Evolutionary conservation across 2,797 vertebrate species (phyloP).

Genomic region (Characodon lateralis): DNA sequence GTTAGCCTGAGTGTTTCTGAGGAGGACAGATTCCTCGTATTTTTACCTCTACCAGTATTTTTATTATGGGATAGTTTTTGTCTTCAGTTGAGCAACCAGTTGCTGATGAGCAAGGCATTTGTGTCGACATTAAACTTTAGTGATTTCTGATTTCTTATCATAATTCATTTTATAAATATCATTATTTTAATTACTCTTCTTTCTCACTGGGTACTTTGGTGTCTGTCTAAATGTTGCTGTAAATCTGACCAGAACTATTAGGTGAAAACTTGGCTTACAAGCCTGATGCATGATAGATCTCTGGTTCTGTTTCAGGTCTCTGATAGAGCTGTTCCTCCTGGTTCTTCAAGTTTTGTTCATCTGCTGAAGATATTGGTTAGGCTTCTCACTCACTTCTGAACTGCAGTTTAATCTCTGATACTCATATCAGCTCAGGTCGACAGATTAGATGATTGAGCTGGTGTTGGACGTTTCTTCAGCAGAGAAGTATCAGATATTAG

Average conservation of each 20-base stretch:
- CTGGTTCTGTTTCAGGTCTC: background rate
- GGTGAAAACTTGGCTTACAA: background rate
- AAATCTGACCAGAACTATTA: background rate
- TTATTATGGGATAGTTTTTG: background rate
- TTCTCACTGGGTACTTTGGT: background rate
- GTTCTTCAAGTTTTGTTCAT: background rate
- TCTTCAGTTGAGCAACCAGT: too few relatives aligned
- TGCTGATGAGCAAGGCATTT: background rate
- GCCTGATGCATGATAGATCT: background rate
- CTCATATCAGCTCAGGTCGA: too few relatives aligned
- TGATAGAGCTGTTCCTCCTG: background rate
- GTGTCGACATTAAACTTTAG: background rate
- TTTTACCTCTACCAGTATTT: background rate
- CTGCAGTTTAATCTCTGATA: background rate
- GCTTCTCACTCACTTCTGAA: background rate
- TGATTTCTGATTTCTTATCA: background rate
- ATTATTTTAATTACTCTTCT: background rate
- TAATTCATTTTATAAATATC: background rate
- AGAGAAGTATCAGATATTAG: background rate
- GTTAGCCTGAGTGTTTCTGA: background rate
- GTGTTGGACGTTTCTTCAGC: background rate
- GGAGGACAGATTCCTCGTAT: background rate
- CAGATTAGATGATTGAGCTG: too few relatives aligned
- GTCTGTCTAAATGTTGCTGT: background rate
- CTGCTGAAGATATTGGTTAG: background rate